These are phyloP conservation scores for Leistus spinibarbis DNA, from an alignment of 2,888 invertebrate genomes.

Conservation along the genomic window DNA sequence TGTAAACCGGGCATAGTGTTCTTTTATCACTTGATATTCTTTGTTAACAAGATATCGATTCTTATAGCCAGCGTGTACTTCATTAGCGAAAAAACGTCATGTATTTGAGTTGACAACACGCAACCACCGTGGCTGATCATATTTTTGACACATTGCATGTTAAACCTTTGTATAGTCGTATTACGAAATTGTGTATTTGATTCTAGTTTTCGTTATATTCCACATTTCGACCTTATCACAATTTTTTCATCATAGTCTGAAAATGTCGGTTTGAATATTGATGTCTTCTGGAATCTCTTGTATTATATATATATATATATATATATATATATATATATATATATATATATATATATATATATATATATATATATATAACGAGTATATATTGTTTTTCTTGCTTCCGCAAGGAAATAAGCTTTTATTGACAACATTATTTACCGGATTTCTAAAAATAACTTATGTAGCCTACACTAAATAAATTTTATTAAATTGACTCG, in stretches of 20 bases:
- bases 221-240: neutral
- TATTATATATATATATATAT: neutral
- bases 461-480: too few relatives aligned
- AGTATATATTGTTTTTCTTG: neutral
- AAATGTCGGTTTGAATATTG: neutral
- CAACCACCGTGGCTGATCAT: neutral
- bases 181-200: neutral
- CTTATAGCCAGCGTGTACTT: neutral
- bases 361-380: neutral
- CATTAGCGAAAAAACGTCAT: neutral
- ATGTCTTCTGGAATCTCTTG: neutral
- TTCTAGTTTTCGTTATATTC: neutral
- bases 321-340: conserved; percentile 15
- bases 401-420: neutral
- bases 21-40: neutral
- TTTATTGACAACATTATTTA: neutral
- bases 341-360: conserved; percentile 3
- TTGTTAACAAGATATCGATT: neutral
- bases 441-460: neutral
- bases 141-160: neutral
- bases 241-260: neutral
- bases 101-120: neutral
- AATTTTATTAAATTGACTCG: too few relatives aligned
- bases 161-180: neutral
- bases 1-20: neutral